A percentile compares a stretch with the other conserved stretches of the same genome.
Conservation (phyloP, 2,113 vertebrate genomes). For the Esox niger region DNA sequence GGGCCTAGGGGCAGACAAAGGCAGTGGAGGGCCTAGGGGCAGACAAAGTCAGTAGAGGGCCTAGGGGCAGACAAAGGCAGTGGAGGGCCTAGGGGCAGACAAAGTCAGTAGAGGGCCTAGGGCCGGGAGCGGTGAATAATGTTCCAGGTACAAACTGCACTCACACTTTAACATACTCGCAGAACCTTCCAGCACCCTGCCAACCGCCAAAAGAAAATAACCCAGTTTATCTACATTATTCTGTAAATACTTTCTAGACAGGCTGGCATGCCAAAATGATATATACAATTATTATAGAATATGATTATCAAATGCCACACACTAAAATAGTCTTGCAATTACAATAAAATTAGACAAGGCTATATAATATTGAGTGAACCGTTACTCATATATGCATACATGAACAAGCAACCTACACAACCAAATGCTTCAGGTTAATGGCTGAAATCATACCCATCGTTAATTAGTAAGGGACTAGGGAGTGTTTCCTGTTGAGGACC, state of each 20-base stretch:
- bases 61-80: slow-evolving; percentile 33
- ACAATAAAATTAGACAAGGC: too few species aligned
- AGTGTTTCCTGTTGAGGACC: too few species aligned
- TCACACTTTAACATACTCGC: slow-evolving; percentile 41
- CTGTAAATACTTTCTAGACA: slow-evolving; percentile 18
- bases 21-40: slow-evolving; percentile 36
- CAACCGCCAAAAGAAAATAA: slow-evolving; percentile 23
- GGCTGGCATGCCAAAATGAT: slow-evolving; percentile 6
- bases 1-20: slow-evolving; percentile 39
- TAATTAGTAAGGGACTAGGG: too few species aligned
- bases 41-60: slow-evolving; percentile 31
- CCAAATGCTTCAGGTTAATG: too few species aligned
- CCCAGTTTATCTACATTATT: slow-evolving; percentile 11
- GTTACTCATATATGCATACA: too few species aligned
- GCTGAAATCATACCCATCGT: too few species aligned
- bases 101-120: slow-evolving; percentile 33
- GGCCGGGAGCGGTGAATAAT: slow-evolving; percentile 41
- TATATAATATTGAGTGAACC: too few species aligned
- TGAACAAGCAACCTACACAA: too few species aligned
- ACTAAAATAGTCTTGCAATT: too few species aligned
- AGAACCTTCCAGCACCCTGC: slow-evolving; percentile 28
- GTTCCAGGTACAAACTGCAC: slow-evolving; percentile 38
- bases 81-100: slow-evolving; percentile 37
- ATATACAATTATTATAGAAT: slow-evolving; percentile 13
- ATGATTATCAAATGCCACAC: too few species aligned